Conservation (phyloP, 1,140 invertebrate species). For the Magallana ariakensis region DNA sequence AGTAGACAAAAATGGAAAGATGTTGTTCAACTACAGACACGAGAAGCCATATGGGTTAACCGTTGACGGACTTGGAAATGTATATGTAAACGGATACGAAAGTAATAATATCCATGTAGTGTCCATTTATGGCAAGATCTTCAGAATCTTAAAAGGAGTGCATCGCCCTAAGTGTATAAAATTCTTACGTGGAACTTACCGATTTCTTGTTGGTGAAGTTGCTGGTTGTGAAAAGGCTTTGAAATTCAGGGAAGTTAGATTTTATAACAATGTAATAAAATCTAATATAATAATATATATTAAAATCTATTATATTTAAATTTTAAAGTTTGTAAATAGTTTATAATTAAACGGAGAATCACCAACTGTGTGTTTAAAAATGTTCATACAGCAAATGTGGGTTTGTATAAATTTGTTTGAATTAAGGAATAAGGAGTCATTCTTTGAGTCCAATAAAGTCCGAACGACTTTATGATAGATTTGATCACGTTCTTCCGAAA, state of each 20-base stretch:
- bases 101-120: constrained; percentile 1
- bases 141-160: neutral
- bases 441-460: too few species aligned
- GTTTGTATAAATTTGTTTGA: too few species aligned
- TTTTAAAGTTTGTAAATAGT: too few species aligned
- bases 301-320: too few species aligned
- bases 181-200: neutral
- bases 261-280: too few species aligned
- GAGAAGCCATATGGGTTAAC: neutral
- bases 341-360: too few species aligned
- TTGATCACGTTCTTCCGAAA: too few species aligned
- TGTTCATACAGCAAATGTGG: too few species aligned
- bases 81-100: neutral
- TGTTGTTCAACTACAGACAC: neutral
- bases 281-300: too few species aligned
- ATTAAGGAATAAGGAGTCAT: too few species aligned
- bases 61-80: neutral
- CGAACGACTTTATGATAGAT: too few species aligned
- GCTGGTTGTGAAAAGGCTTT: neutral
- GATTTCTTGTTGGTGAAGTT: neutral
- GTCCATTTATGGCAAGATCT: neutral
- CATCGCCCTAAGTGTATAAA: neutral
- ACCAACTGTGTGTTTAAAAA: too few species aligned
- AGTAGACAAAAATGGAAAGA: neutral
- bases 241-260: neutral